Base-by-base conservation (phyloP, 2,888 invertebrate genomes). In the Hydrotaea diabolus region DNA sequence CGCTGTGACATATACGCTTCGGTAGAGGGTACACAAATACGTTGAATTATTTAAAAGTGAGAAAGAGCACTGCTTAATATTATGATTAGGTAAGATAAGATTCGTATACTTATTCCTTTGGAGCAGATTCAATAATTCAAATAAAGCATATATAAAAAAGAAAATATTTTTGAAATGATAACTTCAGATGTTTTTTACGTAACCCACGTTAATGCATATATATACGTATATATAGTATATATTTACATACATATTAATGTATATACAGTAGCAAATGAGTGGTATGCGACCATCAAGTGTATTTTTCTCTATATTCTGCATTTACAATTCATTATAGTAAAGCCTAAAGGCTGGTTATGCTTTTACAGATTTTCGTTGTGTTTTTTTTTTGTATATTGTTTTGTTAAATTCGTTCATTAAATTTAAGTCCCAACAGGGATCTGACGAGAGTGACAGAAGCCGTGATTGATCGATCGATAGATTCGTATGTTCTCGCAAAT, bases 301-400 rank as follows among this genome's bases (percentile, higher is more conserved):
- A 77, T 83, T 80, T 74, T 43, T 85, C 13, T 39, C 9, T 8
- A 11, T 71, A 73, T 77, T 82, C 73, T 73, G 88, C 88, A 88
- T 90, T 90, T 90, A 88, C 89, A 88, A 89, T 90, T 90, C 89
- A 90, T 90, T 90, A 90, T 89, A 87, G 87, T 86, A 88, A 88
- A 88, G 90, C 90, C 90, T 89, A 89, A 90, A 90, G 90, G 89
- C 89, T 89, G 88, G 89, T 88, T 87, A 90, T 89, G 88, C 73
- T 75, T 80, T 83, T 77, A 55, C 74, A 59, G 77, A 80, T 83
- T 83, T 80, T 77, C 77, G 19, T 80, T 66, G 62, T 66, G 62
- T 57, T 62, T 31, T 39, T 80, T 83, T 77, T 21, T 21, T 55
- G 21, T 21, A 55, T 49, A 69, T 77, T 78, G 77, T 39, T 83